Percentiles rank a stretch among this genome's conserved stretches.
These are phyloP conservation scores for Galago senegalensis DNA, from an alignment of 2,797 vertebrate species.

Conservation along the genomic window DNA sequence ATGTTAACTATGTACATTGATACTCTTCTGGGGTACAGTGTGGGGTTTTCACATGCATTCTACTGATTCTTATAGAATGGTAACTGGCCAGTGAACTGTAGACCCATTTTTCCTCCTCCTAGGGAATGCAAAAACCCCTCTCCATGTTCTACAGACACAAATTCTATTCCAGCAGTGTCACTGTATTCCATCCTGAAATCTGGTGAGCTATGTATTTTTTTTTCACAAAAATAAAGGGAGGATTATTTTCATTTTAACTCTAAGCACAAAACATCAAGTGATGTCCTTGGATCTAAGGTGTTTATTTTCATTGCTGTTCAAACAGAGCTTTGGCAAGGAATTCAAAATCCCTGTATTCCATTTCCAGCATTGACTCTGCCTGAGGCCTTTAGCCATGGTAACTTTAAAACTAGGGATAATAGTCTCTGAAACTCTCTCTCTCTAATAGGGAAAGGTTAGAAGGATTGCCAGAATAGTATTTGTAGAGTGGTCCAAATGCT, in stretches of 20 bases:
- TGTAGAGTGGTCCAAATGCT: conserved; percentile 43
- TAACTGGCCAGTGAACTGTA: not conserved
- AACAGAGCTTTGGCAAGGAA: conserved; percentile 67
- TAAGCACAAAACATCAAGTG: conserved; percentile 68
- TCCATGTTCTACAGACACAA: not conserved
- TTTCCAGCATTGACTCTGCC: conserved; percentile 63
- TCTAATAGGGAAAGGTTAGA: conserved; percentile 69
- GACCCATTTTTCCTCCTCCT: conserved; percentile 20
- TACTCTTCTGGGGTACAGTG: too few species aligned
- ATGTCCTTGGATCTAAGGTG: conserved; percentile 62
- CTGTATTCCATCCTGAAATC: not conserved
- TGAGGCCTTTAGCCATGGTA: conserved; percentile 31
- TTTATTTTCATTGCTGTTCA: conserved; percentile 71
- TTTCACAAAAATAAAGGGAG: conserved; percentile 40
- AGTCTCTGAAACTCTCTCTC: conserved; percentile 54
- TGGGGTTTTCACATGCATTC: too few species aligned
- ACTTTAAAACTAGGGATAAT: conserved; percentile 74
- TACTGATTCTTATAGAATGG: conserved; percentile 52
- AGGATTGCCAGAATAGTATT: conserved; percentile 57
- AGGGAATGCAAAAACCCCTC: not conserved
- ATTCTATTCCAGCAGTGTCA: not conserved
- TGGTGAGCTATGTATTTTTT: not conserved
- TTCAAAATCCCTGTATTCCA: conserved; percentile 69
- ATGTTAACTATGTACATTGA: too few species aligned
- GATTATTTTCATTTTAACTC: conserved; percentile 70